Percentiles rank a stretch among this genome's conserved stretches.
These are phyloP conservation scores for Lucinisca nassula DNA, from an alignment of 2,888 invertebrate species.

Conservation along the genomic window DNA sequence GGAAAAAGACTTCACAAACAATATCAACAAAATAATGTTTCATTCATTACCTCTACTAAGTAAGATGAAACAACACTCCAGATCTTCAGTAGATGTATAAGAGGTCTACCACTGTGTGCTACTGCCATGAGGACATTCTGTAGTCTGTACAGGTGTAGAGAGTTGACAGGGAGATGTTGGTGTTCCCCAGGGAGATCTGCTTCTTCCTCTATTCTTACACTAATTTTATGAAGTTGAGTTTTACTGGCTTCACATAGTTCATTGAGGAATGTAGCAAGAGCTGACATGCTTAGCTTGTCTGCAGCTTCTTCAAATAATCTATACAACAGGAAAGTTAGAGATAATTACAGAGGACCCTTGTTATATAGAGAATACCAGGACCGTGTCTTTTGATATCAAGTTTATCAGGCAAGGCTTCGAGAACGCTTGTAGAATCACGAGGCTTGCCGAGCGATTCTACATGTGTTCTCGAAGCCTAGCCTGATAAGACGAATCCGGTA, in stretches of 20 bases:
- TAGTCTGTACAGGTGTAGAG: conserved; percentile 92
- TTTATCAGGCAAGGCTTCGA: no score
- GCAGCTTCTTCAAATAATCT: conserved; percentile 96
- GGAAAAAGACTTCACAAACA: no score
- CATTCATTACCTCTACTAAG: conserved; percentile 93
- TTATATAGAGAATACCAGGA: no score
- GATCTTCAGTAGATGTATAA: conserved; percentile 96
- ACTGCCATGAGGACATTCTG: conserved; percentile 96
- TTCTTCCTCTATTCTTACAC: conserved; percentile 59
- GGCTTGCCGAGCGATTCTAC: no score
- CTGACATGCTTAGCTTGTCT: conserved; percentile 94
- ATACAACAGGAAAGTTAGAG: no score
- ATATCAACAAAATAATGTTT: no score
- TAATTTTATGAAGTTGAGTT: conserved; percentile 90
- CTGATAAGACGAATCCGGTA: no score
- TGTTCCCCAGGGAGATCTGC: conserved; percentile 70
- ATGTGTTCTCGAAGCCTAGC: no score
- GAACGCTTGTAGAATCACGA: no score
- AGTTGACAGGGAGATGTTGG: conserved; percentile 81
- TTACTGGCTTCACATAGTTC: conserved; percentile 96
- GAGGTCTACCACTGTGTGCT: conserved; percentile 94
- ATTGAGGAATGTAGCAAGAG: conserved; percentile 94
- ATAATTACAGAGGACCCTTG: no score
- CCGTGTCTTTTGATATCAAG: no score
- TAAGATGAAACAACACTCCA: conserved; percentile 98